Evolutionary conservation across 1,140 invertebrate genomes (phyloP).

Genomic region (Leptopilina clavipes): DNA sequence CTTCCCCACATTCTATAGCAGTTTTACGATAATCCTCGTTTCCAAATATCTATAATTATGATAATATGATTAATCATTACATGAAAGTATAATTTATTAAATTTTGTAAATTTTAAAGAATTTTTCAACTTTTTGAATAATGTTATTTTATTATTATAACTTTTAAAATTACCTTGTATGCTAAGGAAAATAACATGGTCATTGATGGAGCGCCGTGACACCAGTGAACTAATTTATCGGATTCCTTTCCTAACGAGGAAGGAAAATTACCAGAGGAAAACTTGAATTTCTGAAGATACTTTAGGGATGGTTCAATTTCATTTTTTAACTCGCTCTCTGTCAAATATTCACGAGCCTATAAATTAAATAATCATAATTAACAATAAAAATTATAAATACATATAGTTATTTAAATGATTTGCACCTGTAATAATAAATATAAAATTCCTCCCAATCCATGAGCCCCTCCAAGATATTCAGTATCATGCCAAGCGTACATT

Average conservation of each 20-base stretch:
- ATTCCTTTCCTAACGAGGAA: slow-evolving; percentile 83
- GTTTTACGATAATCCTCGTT: slow-evolving; percentile 84
- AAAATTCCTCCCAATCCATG: slow-evolving; percentile 92
- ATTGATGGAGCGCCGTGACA: slow-evolving; percentile 96
- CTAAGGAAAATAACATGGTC: slow-evolving; percentile 83
- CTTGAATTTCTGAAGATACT: slow-evolving; percentile 78
- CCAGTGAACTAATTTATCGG: slow-evolving; percentile 93
- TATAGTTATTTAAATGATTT: slow-evolving; percentile 36
- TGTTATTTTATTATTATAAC: not conserved
- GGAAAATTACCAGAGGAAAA: slow-evolving; percentile 90
- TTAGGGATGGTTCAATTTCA: slow-evolving; percentile 79
- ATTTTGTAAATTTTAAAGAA: not conserved
- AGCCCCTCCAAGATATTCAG: slow-evolving; percentile 89
- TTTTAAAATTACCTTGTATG: slow-evolving; percentile 80
- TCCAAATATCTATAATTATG: slow-evolving; percentile 78
- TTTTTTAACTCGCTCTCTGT: slow-evolving; percentile 76
- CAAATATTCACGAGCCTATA: slow-evolving; percentile 76
- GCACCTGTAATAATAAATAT: slow-evolving; percentile 86
- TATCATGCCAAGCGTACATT: slow-evolving; percentile 92
- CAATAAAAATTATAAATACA: too few species aligned
- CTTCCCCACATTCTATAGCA: slow-evolving; percentile 83
- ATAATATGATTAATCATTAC: too few species aligned
- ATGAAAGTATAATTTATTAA: too few species aligned
- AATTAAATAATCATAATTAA: slow-evolving; percentile 37
- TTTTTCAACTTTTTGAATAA: not conserved